A percentile compares a stretch with the other conserved stretches of the same genome.
These are phyloP conservation scores for Taphrorychus bicolor DNA, from an alignment of 2,888 invertebrate species.

Conservation along the genomic window DNA sequence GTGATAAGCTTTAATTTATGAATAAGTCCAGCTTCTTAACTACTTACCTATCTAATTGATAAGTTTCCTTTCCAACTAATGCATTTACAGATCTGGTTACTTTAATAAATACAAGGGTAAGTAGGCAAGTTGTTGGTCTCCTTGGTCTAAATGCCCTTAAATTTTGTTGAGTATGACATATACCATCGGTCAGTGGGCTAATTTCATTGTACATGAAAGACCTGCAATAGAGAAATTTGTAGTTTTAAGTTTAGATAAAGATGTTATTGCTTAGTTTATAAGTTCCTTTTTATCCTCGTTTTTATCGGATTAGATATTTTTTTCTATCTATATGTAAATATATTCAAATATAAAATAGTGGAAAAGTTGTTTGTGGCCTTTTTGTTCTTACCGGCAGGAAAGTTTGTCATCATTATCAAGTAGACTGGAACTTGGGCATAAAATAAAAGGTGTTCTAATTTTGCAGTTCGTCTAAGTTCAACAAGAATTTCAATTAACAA, in stretches of 20 bases:
- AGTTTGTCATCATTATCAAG: no score
- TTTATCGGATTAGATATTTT: not conserved
- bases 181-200: no score
- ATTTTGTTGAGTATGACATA: no score
- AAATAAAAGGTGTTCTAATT: no score
- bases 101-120: constrained; percentile 19
- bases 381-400: not conserved
- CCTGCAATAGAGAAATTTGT: constrained; percentile 1
- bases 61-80: not conserved
- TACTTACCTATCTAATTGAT: constrained; percentile 7
- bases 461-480: no score
- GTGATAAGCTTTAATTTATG: constrained; percentile 47
- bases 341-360: not conserved
- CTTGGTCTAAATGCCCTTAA: not conserved
- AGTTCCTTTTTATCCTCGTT: not conserved
- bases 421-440: no score
- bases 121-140: not conserved
- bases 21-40: constrained; percentile 10
- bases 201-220: no score
- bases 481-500: no score
- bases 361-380: not conserved
- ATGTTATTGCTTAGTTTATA: not conserved
- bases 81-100: constrained; percentile 28
- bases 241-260: not conserved
- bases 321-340: not conserved